Evolutionary conservation across 2,888 invertebrate species (phyloP).

Genomic region (Adela reaumurella): DNA sequence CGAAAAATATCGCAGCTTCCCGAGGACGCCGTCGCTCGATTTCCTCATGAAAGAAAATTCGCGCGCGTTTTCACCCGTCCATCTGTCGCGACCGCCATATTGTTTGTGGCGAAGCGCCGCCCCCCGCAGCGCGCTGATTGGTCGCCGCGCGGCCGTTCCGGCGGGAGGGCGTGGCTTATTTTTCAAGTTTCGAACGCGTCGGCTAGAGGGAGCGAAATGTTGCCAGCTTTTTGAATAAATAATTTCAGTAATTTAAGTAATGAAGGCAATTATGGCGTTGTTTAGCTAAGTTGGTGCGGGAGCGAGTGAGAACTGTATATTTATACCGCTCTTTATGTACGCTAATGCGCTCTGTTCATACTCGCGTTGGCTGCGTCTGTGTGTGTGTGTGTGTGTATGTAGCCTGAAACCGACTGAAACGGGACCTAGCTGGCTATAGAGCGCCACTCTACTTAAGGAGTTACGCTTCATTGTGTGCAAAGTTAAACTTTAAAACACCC

Average conservation of each 20-base stretch:
- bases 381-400: background rate
- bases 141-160: background rate
- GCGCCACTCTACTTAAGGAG: background rate
- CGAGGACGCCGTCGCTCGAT: background rate
- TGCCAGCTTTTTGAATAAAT: slow-evolving; percentile 59
- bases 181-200: background rate
- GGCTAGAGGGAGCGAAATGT: slow-evolving; percentile 24
- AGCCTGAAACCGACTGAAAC: background rate
- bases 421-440: background rate
- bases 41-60: background rate
- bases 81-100: slow-evolving; percentile 37
- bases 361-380: background rate
- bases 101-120: slow-evolving; percentile 32
- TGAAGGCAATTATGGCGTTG: slow-evolving; percentile 59
- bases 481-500: background rate
- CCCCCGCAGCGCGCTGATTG: slow-evolving; percentile 15
- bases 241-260: slow-evolving; percentile 59
- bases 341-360: slow-evolving; percentile 34
- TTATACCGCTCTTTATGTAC: slow-evolving; percentile 55
- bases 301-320: slow-evolving; percentile 54
- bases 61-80: background rate
- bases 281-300: slow-evolving; percentile 57
- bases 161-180: background rate
- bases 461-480: background rate
- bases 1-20: too few species aligned